Conservation (phyloP, 2,113 vertebrate species). For the Perccottus glenii region DNA sequence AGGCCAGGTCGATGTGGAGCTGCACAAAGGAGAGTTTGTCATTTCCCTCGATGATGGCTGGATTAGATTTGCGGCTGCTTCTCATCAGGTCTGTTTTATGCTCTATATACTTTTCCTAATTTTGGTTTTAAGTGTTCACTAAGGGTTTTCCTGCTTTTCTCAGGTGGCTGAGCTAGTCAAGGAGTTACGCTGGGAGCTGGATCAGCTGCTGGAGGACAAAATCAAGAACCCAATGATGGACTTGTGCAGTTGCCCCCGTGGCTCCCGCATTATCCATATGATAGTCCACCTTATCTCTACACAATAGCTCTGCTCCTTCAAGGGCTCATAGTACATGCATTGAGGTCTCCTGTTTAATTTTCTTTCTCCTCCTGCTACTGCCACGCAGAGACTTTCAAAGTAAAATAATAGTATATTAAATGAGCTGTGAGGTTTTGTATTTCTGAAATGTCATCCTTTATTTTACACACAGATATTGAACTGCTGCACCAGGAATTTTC, state of each 20-base stretch:
- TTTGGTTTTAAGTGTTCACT: background rate
- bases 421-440: background rate
- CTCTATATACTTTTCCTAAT: background rate
- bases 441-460: constrained; percentile 11
- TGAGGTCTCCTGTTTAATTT: background rate
- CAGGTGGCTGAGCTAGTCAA: constrained; percentile 95
- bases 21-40: constrained; percentile 85
- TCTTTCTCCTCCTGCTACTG: constrained; percentile 9
- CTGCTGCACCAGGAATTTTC: constrained; percentile 20
- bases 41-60: constrained; percentile 95
- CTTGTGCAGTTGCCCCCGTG: constrained; percentile 89
- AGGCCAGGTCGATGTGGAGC: constrained; percentile 88
- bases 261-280: constrained; percentile 92
- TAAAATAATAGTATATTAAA: background rate
- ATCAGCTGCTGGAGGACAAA: constrained; percentile 95
- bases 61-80: constrained; percentile 91
- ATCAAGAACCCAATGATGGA: constrained; percentile 93
- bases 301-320: constrained; percentile 72
- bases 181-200: constrained; percentile 91
- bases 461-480: constrained; percentile 17
- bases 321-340: constrained; percentile 15
- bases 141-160: background rate
- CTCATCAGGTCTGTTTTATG: constrained; percentile 84
- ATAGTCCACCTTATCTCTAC: constrained; percentile 96
- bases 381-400: constrained; percentile 17